Percentiles rank a stretch among this genome's conserved stretches.
These are phyloP conservation scores for Ceyx erithaca DNA, from an alignment of 2,797 vertebrate genomes.

Conservation along the genomic window DNA sequence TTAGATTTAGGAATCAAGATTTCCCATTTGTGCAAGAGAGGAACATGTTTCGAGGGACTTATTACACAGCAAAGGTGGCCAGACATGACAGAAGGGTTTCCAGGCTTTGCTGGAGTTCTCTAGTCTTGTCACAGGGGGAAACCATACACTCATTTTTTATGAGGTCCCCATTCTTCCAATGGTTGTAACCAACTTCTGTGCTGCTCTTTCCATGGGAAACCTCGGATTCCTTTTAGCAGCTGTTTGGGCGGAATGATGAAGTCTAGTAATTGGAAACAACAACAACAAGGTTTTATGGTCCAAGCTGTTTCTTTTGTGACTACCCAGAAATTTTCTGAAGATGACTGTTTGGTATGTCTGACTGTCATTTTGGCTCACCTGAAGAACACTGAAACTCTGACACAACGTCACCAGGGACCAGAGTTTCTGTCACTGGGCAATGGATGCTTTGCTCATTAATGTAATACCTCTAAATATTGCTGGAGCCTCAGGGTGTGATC, in stretches of 20 bases:
- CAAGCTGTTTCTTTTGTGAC: neutral
- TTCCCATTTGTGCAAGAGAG: neutral
- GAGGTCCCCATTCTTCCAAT: neutral
- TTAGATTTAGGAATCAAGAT: neutral
- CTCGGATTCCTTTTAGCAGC: neutral
- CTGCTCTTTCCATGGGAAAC: neutral
- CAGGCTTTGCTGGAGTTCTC: slow-evolving; percentile 29
- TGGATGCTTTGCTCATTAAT: neutral
- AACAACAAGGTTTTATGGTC: neutral
- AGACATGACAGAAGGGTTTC: neutral
- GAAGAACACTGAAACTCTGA: neutral
- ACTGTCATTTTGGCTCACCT: neutral
- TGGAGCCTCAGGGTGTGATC: neutral
- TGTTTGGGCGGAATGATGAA: neutral
- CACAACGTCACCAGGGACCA: neutral
- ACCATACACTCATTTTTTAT: slow-evolving; percentile 9
- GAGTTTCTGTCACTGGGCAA: neutral
- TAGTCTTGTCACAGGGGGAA: slow-evolving; percentile 3
- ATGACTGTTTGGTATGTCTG: neutral
- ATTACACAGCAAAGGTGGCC: neutral
- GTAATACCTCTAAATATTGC: neutral
- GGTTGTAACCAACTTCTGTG: neutral
- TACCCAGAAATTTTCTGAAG: neutral
- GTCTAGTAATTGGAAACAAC: neutral
- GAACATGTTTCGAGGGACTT: neutral